Evolutionary conservation across 2,888 invertebrate species (phyloP).

Genomic region (Acanthosepion pharaonis): DNA sequence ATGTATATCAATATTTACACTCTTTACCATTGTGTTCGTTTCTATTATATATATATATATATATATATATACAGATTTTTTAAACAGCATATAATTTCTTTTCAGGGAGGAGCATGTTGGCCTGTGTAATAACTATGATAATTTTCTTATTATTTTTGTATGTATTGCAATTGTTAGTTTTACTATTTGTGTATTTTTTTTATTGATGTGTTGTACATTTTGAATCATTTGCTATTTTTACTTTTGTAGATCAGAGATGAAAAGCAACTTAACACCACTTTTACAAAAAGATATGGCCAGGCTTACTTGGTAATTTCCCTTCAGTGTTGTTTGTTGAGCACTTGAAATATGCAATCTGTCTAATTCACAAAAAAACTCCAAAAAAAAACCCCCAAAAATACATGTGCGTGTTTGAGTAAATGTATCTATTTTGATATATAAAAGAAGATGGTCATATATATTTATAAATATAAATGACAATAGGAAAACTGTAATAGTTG

Average conservation of each 20-base stretch:
- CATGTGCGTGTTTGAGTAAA: not conserved
- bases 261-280: slow-evolving; percentile 40
- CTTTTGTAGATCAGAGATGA: slow-evolving; percentile 42
- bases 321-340: slow-evolving; percentile 38
- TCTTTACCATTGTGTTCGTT: not conserved
- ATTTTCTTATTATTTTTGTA: not conserved
- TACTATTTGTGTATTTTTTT: not conserved
- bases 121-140: not conserved
- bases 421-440: not conserved
- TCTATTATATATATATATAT: not conserved
- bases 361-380: not conserved
- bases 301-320: slow-evolving; percentile 35
- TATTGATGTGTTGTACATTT: not conserved
- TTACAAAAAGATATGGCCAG: slow-evolving; percentile 46
- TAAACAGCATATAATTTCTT: not conserved
- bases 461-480: too few species aligned
- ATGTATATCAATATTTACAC: not conserved
- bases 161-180: not conserved
- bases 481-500: too few species aligned
- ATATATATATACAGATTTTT: too few species aligned
- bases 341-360: not conserved
- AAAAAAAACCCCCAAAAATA: not conserved
- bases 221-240: slow-evolving; percentile 13
- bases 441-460: too few species aligned
- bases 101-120: not conserved